Percentiles rank a stretch among this genome's conserved stretches.
These are phyloP conservation scores for Hybos culiciformis DNA, from an alignment of 2,888 invertebrate species.

Conservation along the genomic window DNA sequence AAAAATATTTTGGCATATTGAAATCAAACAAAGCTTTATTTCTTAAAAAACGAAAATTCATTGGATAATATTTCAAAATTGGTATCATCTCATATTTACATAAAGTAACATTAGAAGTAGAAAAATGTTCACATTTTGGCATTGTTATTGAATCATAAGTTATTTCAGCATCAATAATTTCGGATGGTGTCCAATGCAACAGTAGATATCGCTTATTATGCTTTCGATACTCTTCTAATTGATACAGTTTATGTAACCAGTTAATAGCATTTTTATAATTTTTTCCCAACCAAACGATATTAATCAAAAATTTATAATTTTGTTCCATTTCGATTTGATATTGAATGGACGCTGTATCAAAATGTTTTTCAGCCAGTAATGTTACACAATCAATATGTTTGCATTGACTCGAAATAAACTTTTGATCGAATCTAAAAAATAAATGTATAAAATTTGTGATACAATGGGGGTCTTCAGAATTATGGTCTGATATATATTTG, in stretches of 20 bases:
- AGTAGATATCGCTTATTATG: constrained; percentile 39
- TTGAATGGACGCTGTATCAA: constrained; percentile 41
- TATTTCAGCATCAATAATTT: constrained; percentile 39
- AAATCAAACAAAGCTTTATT: constrained; percentile 20
- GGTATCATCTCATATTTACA: constrained; percentile 58
- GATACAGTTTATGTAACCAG: constrained; percentile 25
- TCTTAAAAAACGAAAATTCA: constrained; percentile 36
- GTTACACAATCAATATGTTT: constrained; percentile 31
- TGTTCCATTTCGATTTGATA: constrained; percentile 44
- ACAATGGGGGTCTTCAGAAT: too few relatives aligned
- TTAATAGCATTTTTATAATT: constrained; percentile 37
- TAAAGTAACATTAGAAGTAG: constrained; percentile 22
- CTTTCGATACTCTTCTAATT: not conserved
- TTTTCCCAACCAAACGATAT: constrained; percentile 55
- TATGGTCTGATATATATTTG: too few relatives aligned
- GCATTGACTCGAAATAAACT: constrained; percentile 12
- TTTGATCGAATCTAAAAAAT: constrained; percentile 7
- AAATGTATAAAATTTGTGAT: too few relatives aligned
- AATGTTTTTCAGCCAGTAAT: constrained; percentile 38
- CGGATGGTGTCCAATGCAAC: constrained; percentile 54
- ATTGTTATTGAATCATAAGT: constrained; percentile 44
- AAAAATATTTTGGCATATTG: constrained; percentile 13
- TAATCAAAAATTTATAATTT: constrained; percentile 40
- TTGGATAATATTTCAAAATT: constrained; percentile 52
- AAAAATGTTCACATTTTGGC: constrained; percentile 43